Base-by-base conservation (phyloP, 2,113 vertebrate species). In the Seriola dumerili region DNA sequence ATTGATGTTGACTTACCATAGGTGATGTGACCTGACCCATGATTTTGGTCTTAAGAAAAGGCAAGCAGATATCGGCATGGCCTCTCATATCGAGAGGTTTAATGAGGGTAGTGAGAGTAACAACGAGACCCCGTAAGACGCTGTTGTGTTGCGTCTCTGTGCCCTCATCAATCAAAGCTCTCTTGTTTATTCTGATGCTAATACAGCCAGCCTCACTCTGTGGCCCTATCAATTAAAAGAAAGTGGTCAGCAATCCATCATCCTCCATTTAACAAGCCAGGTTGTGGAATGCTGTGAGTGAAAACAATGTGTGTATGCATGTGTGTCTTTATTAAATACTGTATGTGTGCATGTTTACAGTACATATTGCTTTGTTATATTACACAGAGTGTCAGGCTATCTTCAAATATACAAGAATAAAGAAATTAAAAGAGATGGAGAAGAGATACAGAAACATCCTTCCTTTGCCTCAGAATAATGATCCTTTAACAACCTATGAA, bases 181-280 rank as follows among this genome's bases (percentile, higher is more conserved):
- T 78, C 76, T 69, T 90, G 89, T 79, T 91, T 88, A 86, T 83
- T 79, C 80, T 82, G 83, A 88, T 91, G 85, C 61, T 85, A 74
- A 91, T 81, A 36, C 82, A 72, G 84, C 76, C 87, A 83, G 67
- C 64, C 74, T 83, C 84, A 63, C 83, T 84, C 79, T 74, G 74
- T 83, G 76, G 89, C 83, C 87, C 80, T 84, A 87, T 94, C 87
- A 94, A 90, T 93, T 94, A 90, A 85, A 85, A 84, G 44, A 63
- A 90, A 87, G 81, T 88, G 83, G 68, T 89, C 59, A 78, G 85
- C 75, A 78, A 92, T 90, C 89, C 87, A 93, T 95, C 91, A 92
- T 91, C 46, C 54, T 79, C 50, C 73, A 64, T 84, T 77, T 86
- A 84, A 76, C 74, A 38, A 7, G 42, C n/a, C 50, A 59, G 54